Evolutionary conservation across 2,888 invertebrate genomes (phyloP).

Genomic region (Platycheirus albimanus): DNA sequence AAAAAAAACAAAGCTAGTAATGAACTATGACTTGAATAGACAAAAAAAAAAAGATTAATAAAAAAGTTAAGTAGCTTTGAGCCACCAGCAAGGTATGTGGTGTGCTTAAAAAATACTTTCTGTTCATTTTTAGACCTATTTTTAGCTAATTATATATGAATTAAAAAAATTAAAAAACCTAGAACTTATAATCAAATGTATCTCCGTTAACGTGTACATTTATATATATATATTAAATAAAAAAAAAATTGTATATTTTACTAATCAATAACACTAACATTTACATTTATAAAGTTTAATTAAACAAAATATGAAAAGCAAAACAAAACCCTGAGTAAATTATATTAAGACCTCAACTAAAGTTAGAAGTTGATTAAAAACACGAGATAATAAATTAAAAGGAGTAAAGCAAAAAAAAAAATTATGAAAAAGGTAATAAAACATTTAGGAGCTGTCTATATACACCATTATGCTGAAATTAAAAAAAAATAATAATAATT

Average conservation of each 20-base stretch:
- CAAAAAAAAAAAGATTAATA: constrained; percentile 26
- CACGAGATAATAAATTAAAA: not conserved
- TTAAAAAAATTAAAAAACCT: constrained; percentile 46
- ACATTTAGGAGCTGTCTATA: constrained; percentile 47
- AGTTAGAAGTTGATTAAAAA: constrained; percentile 23
- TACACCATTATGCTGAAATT: constrained; percentile 28
- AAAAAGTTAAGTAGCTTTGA: constrained; percentile 51
- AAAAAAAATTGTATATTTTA: constrained; percentile 63
- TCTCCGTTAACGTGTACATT: constrained; percentile 56
- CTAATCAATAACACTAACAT: constrained; percentile 52
- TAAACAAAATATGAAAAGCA: constrained; percentile 27
- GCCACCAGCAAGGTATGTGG: constrained; percentile 23
- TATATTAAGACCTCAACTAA: constrained; percentile 26
- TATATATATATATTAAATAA: constrained; percentile 49
- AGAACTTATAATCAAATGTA: constrained; percentile 51
- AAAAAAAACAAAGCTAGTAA: not conserved
- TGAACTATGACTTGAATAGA: no score
- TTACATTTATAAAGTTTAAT: constrained; percentile 26
- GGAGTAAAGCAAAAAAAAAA: constrained; percentile 1
- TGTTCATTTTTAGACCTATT: constrained; percentile 54
- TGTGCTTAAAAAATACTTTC: constrained; percentile 40
- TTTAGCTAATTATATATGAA: constrained; percentile 67
- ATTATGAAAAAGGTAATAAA: constrained; percentile 16
- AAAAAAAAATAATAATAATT: constrained; percentile 17
- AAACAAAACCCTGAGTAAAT: constrained; percentile 25